phyloP scores from a whole-genome alignment of 2,888 invertebrate species.

The Desoria tigrina region DNA sequence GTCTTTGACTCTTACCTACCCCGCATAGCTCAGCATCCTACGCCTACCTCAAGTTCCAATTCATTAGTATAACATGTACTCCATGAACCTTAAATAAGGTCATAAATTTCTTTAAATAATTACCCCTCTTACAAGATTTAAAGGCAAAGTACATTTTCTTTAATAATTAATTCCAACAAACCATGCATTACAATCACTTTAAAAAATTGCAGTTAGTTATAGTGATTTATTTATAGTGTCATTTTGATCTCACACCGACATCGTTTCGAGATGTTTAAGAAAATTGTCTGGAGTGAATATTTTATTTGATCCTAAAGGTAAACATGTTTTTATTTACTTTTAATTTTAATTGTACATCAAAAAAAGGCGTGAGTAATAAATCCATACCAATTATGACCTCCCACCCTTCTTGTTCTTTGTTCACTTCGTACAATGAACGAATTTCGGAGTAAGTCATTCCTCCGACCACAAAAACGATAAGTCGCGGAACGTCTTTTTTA shows the following conservation, averaged over 20 bases:
- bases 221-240: too few species aligned
- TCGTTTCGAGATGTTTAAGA: conserved; percentile 76
- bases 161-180: too few species aligned
- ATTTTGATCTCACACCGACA: conserved; percentile 54
- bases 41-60: too few species aligned
- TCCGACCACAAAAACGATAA: conserved; percentile 48
- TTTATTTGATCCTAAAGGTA: conserved; percentile 63
- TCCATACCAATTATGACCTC: conserved; percentile 47
- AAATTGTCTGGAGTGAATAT: conserved; percentile 95
- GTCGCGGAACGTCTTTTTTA: conserved; percentile 31
- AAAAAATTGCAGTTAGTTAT: too few species aligned
- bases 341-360: background rate
- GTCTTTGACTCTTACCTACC: too few species aligned
- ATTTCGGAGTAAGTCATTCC: conserved; percentile 49
- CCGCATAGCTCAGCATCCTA: too few species aligned
- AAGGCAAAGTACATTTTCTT: too few species aligned
- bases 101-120: too few species aligned
- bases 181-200: too few species aligned
- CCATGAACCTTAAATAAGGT: too few species aligned
- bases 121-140: too few species aligned
- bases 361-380: background rate
- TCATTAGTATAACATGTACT: too few species aligned
- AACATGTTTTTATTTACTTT: background rate
- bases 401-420: conserved; percentile 35
- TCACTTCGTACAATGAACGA: conserved; percentile 45